Conservation (phyloP, 2,113 vertebrate genomes). For the human region GRCh38 chr6:120495001-120495500, state of each 20-base stretch:
- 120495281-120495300: not conserved
- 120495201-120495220: slow-evolving; percentile 1
- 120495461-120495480: not conserved
- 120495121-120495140: not conserved
- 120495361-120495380: not conserved
- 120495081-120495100: not conserved
- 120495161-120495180: slow-evolving; percentile 8
- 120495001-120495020: not conserved
- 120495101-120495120: not conserved
- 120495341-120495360: not conserved
- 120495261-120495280: not conserved
- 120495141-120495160: not conserved
- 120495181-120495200: not conserved
- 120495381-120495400: not conserved
- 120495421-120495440: not conserved
- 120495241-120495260: not conserved
- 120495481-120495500: not conserved
- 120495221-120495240: not conserved
- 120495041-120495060: not conserved
- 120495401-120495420: not conserved
- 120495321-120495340: not conserved
- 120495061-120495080: not conserved
- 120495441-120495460: not conserved
- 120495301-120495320: slow-evolving; percentile 4
- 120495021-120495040: not conserved